Evolutionary conservation across 2,113 vertebrate genomes (phyloP).

Genomic region (Silurus asotus): DNA sequence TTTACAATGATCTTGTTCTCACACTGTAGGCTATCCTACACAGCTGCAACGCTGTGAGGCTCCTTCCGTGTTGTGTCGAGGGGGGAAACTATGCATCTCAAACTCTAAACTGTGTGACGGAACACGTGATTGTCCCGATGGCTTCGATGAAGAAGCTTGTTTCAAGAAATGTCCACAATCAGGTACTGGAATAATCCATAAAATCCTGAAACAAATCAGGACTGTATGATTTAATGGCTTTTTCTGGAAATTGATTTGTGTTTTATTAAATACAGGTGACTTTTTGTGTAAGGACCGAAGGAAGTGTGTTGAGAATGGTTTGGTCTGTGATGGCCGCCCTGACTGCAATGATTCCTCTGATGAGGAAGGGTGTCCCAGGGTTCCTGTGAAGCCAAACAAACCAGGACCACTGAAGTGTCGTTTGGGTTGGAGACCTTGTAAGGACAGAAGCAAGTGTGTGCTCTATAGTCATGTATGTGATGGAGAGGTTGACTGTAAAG

Average conservation of each 20-base stretch:
- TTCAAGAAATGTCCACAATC: slow-evolving; percentile 10
- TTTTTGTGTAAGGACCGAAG: slow-evolving; percentile 42
- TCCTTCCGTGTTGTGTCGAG: slow-evolving; percentile 70
- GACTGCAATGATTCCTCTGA: slow-evolving; percentile 69
- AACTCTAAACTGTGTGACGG: slow-evolving; percentile 42
- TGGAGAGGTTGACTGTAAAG: slow-evolving; percentile 78
- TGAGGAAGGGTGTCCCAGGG: slow-evolving; percentile 38
- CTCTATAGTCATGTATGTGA: slow-evolving; percentile 76
- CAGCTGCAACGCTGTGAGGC: slow-evolving; percentile 62
- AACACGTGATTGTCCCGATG: slow-evolving; percentile 61
- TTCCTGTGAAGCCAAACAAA: neutral
- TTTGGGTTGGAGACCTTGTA: slow-evolving; percentile 64
- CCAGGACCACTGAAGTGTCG: slow-evolving; percentile 57
- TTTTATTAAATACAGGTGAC: slow-evolving; percentile 22
- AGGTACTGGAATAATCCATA: neutral
- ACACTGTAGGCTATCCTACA: neutral
- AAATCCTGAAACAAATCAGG: neutral
- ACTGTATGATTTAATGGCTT: neutral
- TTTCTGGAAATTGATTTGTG: neutral
- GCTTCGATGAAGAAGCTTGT: slow-evolving; percentile 62
- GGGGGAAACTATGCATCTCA: slow-evolving; percentile 56
- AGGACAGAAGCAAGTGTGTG: slow-evolving; percentile 70
- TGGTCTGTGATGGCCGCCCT: slow-evolving; percentile 36
- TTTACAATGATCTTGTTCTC: neutral
- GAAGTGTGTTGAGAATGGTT: slow-evolving; percentile 26